Conservation (phyloP, 2,888 invertebrate species). For the Terebella lapidaria region DNA sequence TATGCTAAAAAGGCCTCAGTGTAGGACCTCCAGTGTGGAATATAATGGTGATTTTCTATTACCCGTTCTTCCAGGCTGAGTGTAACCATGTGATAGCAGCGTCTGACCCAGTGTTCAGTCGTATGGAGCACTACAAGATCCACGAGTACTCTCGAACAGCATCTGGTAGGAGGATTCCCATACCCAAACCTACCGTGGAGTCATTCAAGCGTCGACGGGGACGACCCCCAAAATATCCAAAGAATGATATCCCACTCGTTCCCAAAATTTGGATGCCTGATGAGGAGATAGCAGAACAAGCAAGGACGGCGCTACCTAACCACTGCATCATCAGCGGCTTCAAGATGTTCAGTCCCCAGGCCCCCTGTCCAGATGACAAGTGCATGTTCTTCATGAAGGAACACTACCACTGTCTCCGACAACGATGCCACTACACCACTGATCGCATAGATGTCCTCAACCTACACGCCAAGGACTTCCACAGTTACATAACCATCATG, state of each 20-base stretch:
- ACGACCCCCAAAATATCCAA: slow-evolving; percentile 86
- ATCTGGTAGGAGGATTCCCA: slow-evolving; percentile 26
- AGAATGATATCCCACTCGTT: slow-evolving; percentile 40
- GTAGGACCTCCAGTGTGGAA: no score
- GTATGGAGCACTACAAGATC: slow-evolving; percentile 80
- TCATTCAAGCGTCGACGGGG: slow-evolving; percentile 72
- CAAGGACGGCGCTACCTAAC: not conserved
- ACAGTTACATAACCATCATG: slow-evolving; percentile 73
- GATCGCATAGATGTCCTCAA: slow-evolving; percentile 69
- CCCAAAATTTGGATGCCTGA: slow-evolving; percentile 39
- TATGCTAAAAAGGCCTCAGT: no score
- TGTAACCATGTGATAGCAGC: slow-evolving; percentile 58
- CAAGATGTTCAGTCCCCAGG: slow-evolving; percentile 35
- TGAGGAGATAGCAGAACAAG: slow-evolving; percentile 10
- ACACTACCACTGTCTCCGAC: slow-evolving; percentile 82
- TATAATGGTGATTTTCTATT: no score
- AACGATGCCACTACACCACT: slow-evolving; percentile 75
- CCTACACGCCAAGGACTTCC: slow-evolving; percentile 80
- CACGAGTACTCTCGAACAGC: slow-evolving; percentile 64
- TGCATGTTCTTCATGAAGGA: slow-evolving; percentile 67
- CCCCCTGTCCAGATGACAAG: slow-evolving; percentile 66
- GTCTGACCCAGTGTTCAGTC: slow-evolving; percentile 46
- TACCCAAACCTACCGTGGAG: slow-evolving; percentile 10
- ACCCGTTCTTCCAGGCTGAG: slow-evolving; percentile 26
- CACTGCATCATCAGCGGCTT: slow-evolving; percentile 34